Evolutionary conservation across 2,113 vertebrate species (phyloP).

Genomic region (Pelobates fuscus): DNA sequence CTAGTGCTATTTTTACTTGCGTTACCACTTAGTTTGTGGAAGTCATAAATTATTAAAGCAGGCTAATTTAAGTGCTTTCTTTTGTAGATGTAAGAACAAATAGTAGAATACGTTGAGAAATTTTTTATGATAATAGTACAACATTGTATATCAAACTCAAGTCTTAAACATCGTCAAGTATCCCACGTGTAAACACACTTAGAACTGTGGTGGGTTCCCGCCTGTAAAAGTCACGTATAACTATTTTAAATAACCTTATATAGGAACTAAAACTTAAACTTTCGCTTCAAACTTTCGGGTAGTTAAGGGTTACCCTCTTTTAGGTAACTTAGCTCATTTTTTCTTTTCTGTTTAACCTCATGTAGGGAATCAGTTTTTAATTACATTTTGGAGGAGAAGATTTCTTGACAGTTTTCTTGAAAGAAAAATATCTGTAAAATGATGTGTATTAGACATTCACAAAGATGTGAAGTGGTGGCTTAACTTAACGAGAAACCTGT

Average conservation of each 20-base stretch:
- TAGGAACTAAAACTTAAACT: too few relatives aligned
- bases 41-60: conserved; percentile 38
- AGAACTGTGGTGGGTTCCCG: conserved; percentile 1
- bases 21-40: conserved; percentile 22
- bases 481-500: too few relatives aligned
- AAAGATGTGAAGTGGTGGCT: too few relatives aligned
- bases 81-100: conserved; percentile 13
- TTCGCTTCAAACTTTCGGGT: too few relatives aligned
- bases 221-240: conserved; percentile 13
- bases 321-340: too few relatives aligned
- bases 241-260: not conserved
- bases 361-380: too few relatives aligned
- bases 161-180: conserved; percentile 25
- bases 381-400: too few relatives aligned
- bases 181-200: conserved; percentile 34
- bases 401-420: too few relatives aligned
- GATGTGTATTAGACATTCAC: too few relatives aligned
- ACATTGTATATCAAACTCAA: conserved; percentile 37
- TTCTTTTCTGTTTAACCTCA: too few relatives aligned
- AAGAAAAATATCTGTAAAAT: too few relatives aligned
- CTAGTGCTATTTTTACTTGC: conserved; percentile 62
- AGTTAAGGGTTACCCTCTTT: too few relatives aligned
- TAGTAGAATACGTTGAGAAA: conserved; percentile 18
- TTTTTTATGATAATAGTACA: conserved; percentile 15
- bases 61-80: conserved; percentile 41